Base-by-base conservation (phyloP, 2,888 invertebrate genomes). In the Agrotis segetum region DNA sequence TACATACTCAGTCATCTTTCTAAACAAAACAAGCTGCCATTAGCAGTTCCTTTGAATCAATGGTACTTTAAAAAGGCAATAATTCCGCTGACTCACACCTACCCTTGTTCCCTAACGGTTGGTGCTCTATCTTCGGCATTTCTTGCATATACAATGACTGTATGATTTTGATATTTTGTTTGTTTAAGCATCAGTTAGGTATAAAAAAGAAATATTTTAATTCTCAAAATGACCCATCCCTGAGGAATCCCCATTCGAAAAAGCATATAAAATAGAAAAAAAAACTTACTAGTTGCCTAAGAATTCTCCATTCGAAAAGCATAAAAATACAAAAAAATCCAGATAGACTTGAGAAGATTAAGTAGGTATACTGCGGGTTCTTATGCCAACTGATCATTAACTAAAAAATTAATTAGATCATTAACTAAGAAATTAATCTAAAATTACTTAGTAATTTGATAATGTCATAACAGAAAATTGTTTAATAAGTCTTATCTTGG, bases 51-150 rank as follows among this genome's bases (percentile, higher is more conserved):
- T 91, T 92, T 89, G 92, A 93, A 92, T 94, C 92, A 92, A 93
- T 92, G 92, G 91, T 90, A 91, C 90, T 92, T 90, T 89, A 89
- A 93, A 78, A 92, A 92, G 89, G 90, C 91, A 92, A 92, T 90
- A 88, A 92, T 93, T 93, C 90, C 72, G 94, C 94, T 94, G 95
- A 95, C 87, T 95, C 95, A 95, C 88, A 88, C 85, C 88, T 89
- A 90, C 92, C 93, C 92, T 92, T 92, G 90, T 91, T 91, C 89
- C 84, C 85, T 87, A 77, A 77, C 89, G 88, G 86, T 88, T 87
- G 89, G 84, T 86, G 87, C 86, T 91, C 88, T 90, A 88, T 91
- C 91, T 91, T 88, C 82, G 84, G 84, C 56, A 83, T 85, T 87
- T 85, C 88, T 87, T 88, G 75, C 79, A 71, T 81, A 81, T 81